phyloP scores from a whole-genome alignment of 2,113 vertebrate species.

The Promerops cafer region DNA sequence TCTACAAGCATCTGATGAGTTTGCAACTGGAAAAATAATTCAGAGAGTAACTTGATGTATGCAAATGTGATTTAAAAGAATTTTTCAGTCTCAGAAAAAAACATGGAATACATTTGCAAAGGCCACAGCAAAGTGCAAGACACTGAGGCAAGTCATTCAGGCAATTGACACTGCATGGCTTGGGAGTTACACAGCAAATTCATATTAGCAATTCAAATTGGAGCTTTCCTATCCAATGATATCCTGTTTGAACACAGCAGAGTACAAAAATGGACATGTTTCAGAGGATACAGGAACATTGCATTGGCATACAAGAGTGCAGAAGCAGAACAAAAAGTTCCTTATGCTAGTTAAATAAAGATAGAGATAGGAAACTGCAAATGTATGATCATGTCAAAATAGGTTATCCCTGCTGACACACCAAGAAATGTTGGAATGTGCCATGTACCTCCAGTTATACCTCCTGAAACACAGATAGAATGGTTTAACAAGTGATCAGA shows the following conservation, averaged over 20 bases:
- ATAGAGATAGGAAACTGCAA: neutral
- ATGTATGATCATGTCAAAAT: neutral
- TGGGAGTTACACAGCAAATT: neutral
- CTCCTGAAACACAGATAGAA: neutral
- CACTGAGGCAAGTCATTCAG: neutral
- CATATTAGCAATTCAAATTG: slow-evolving; percentile 19
- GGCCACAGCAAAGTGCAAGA: neutral
- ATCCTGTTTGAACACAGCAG: neutral
- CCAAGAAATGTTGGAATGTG: neutral
- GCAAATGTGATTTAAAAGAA: neutral
- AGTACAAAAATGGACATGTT: neutral
- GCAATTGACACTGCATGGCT: neutral
- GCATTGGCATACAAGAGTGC: neutral
- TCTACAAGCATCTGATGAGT: neutral
- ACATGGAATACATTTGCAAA: neutral
- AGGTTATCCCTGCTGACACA: neutral
- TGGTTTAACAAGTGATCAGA: neutral
- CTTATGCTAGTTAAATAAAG: neutral
- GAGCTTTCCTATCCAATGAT: neutral
- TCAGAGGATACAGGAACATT: neutral
- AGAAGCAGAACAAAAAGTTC: neutral
- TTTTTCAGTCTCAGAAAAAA: neutral
- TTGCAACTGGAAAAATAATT: neutral
- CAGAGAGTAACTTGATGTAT: neutral
- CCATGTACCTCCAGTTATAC: neutral